Conservation (phyloP, 2,888 invertebrate species). For the Plusia festucae region DNA sequence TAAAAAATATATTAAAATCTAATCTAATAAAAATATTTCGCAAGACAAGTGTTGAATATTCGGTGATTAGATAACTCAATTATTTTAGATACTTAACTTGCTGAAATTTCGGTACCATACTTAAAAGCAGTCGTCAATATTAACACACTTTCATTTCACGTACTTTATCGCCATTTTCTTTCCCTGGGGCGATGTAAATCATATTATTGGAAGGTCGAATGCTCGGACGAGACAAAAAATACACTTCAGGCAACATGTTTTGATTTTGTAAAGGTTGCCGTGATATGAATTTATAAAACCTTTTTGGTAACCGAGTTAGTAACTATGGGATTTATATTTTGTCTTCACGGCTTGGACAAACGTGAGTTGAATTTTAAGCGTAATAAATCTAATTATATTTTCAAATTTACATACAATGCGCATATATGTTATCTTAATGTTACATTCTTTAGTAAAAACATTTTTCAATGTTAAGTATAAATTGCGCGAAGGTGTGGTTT, state of each 20-base stretch:
- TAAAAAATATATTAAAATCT: too few species aligned
- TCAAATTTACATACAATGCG: background rate
- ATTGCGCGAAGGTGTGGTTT: background rate
- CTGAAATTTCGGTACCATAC: background rate
- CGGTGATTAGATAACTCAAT: too few species aligned
- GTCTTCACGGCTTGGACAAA: constrained; percentile 12
- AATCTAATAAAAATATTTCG: too few species aligned
- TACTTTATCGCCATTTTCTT: constrained; percentile 14
- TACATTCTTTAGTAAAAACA: background rate
- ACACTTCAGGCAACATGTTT: constrained; percentile 32
- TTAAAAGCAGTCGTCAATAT: background rate
- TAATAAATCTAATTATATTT: background rate
- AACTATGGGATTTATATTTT: constrained; percentile 26
- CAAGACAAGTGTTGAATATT: too few species aligned
- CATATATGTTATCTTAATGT: too few species aligned
- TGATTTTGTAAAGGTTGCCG: constrained; percentile 37
- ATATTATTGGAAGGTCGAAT: constrained; percentile 36
- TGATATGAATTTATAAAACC: constrained; percentile 46
- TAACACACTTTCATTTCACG: constrained; percentile 11
- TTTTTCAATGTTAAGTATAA: background rate
- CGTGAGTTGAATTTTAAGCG: constrained; percentile 26
- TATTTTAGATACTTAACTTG: too few species aligned
- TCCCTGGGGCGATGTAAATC: constrained; percentile 35
- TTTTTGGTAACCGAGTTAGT: constrained; percentile 25
- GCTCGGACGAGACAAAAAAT: constrained; percentile 38